phyloP scores from a whole-genome alignment of 2,888 invertebrate species.

The Trisateles emortualis region DNA sequence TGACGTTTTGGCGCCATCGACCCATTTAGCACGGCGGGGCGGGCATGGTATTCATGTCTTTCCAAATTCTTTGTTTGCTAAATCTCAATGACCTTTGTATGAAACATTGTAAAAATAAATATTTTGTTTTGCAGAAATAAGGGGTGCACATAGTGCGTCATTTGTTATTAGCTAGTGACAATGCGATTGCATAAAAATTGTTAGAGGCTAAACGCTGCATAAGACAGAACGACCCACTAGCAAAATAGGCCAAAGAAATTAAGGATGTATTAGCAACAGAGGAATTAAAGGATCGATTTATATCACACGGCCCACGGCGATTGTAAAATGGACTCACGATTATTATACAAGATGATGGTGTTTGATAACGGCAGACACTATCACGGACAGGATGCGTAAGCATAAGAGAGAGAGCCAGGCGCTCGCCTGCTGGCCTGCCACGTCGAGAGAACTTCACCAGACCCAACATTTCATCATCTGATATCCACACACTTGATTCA shows the following conservation, averaged over 20 bases:
- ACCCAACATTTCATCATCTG: constrained; percentile 75
- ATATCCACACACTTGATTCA: constrained; percentile 69
- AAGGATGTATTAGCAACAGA: constrained; percentile 81
- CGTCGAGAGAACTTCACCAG: constrained; percentile 71
- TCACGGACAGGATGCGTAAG: constrained; percentile 84
- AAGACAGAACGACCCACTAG: constrained; percentile 72
- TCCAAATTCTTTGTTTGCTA: constrained; percentile 66
- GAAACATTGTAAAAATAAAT: constrained; percentile 61
- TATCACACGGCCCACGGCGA: constrained; percentile 82
- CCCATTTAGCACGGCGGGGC: constrained; percentile 80
- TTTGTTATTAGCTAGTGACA: constrained; percentile 80
- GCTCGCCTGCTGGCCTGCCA: constrained; percentile 80
- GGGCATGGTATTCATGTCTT: constrained; percentile 67
- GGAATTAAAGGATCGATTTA: constrained; percentile 80
- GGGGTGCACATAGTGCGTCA: constrained; percentile 84
- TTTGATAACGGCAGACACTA: constrained; percentile 77
- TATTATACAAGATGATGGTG: constrained; percentile 75
- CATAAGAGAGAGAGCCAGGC: constrained; percentile 83
- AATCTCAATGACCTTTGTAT: constrained; percentile 68
- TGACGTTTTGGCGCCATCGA: constrained; percentile 87
- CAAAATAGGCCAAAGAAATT: constrained; percentile 84
- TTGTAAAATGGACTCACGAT: constrained; percentile 85
- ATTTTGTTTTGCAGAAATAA: constrained; percentile 77
- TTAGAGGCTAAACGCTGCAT: constrained; percentile 70
- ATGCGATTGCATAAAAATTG: constrained; percentile 80